Evolutionary conservation across 2,113 vertebrate species (phyloP), one percentile per base, ranked within the genome.

Genomic region (Semicossyphus pulcher): DNA sequence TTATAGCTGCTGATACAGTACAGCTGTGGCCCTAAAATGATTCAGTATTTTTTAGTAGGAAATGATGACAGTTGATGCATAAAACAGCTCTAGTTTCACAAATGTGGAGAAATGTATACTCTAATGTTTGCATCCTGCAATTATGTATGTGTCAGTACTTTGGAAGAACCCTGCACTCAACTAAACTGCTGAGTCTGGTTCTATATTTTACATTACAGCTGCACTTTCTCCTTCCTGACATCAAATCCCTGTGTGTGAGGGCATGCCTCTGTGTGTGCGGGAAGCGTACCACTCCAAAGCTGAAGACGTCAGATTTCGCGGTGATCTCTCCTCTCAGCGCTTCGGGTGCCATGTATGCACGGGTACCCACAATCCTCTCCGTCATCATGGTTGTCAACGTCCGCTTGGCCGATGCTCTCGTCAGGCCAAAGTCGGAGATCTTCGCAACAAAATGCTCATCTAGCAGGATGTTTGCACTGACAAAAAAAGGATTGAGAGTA

Each of bases 311-410:
- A 0, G 97, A 97, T 78, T 96, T 98, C 0, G 96, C 93, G 2
- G 96, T 97, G 89, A 99, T 95, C 86, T 99, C 95, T 81, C 98
- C 98, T 75, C 97, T 86, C 14, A 99, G 82, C 12, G 97, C 97
- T 89, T 99, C 98, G 0, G 97, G 96, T 1, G 98, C 97, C 98
- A 99, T 99, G 62, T 99, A 99, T 0, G 96, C 97, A 29, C 96
- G 95, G 12, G 97, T 99, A 37, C 98, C 98, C 78, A 99, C 94
- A 39, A 99, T 92, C 89, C 94, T 96, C 81, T 96, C 96, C 0
- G 98, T 99, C 93, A 97, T 94, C 81, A 97, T 87, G 15, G 98
- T 99, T 4, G 91, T 91, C 0, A 87, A 91, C 0, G 95, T 84
- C 21, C 89, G 89, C 61, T 92, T 95, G 62, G 93, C 90, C 4